Conservation (phyloP, 2,888 invertebrate species). For the Oscheius sp. region DNA sequence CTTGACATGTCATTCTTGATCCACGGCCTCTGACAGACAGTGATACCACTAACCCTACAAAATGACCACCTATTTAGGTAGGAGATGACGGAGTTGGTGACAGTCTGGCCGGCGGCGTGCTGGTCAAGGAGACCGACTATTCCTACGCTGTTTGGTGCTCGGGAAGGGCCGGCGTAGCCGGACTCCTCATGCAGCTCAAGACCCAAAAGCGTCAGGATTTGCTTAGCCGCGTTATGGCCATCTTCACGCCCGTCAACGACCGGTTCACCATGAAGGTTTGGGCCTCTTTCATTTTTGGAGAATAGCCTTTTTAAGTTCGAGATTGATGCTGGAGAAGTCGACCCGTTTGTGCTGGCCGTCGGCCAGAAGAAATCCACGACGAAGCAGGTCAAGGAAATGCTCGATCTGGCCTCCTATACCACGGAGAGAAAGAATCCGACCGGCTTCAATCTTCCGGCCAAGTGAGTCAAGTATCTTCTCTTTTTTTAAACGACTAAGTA, state of each 20-base stretch:
- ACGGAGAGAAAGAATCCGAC: constrained; percentile 52
- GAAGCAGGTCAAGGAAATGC: constrained; percentile 88
- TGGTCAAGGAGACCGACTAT: constrained; percentile 54
- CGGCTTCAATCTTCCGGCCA: constrained; percentile 47
- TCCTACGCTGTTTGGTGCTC: constrained; percentile 56
- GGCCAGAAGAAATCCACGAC: constrained; percentile 89
- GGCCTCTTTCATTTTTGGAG: not conserved
- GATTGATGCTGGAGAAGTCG: constrained; percentile 83
- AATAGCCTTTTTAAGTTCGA: constrained; percentile 37
- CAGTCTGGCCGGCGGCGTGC: constrained; percentile 37
- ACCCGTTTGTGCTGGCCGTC: constrained; percentile 90
- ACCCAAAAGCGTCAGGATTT: constrained; percentile 95
- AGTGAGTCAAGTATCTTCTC: constrained; percentile 18
- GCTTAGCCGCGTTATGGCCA: constrained; percentile 85
- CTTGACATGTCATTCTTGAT: too few species aligned
- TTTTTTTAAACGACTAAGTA: not conserved
- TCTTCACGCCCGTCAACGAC: constrained; percentile 87
- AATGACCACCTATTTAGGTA: constrained; percentile 40
- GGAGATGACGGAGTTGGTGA: constrained; percentile 60
- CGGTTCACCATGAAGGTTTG: constrained; percentile 79
- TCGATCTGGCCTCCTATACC: constrained; percentile 80
- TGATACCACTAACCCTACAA: too few species aligned
- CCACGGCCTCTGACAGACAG: too few species aligned
- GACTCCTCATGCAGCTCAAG: constrained; percentile 78
- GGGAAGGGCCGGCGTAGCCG: constrained; percentile 50